A percentile compares a stretch with the other conserved stretches of the same genome.
Conservation (phyloP, 2,888 invertebrate species). For the Tiphia femorata region DNA sequence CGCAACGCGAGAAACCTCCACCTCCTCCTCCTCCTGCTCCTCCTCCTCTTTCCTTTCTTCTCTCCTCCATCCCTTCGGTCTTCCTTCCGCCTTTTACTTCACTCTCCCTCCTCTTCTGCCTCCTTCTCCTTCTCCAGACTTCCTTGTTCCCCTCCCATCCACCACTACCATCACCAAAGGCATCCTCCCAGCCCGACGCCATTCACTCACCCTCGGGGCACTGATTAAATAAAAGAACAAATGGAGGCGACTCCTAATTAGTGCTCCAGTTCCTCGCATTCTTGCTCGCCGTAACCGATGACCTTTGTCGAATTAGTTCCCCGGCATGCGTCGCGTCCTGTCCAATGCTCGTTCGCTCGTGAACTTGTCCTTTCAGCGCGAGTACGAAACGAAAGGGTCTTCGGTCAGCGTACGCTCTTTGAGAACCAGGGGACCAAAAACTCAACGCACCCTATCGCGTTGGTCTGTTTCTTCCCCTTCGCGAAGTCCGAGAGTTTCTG, state of each 20-base stretch:
- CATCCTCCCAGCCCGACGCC: constrained; percentile 12
- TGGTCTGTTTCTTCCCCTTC: too few relatives aligned
- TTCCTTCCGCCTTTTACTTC: constrained; percentile 31
- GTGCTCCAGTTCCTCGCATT: constrained; percentile 48
- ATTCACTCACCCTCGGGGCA: constrained; percentile 33
- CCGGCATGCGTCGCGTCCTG: not conserved
- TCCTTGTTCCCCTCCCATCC: not conserved
- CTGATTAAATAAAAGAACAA: constrained; percentile 61
- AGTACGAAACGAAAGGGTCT: too few relatives aligned
- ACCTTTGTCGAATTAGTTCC: constrained; percentile 36
- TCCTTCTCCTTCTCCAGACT: not conserved
- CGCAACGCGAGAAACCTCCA: constrained; percentile 60
- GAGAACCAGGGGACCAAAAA: too few relatives aligned
- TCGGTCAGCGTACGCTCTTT: too few relatives aligned
- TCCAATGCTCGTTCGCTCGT: constrained; percentile 16
- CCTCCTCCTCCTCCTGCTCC: constrained; percentile 19
- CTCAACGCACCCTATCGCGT: too few relatives aligned
- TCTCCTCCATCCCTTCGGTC: constrained; percentile 34
- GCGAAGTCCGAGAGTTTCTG: too few relatives aligned
- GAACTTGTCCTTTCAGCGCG: constrained; percentile 23
- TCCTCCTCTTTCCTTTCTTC: constrained; percentile 28
- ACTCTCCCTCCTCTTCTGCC: constrained; percentile 15
- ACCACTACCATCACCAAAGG: not conserved
- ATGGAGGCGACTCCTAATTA: constrained; percentile 50
- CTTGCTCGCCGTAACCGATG: constrained; percentile 37